Evolutionary conservation across 2,113 vertebrate genomes (phyloP).

Genomic region (Origma solitaria): DNA sequence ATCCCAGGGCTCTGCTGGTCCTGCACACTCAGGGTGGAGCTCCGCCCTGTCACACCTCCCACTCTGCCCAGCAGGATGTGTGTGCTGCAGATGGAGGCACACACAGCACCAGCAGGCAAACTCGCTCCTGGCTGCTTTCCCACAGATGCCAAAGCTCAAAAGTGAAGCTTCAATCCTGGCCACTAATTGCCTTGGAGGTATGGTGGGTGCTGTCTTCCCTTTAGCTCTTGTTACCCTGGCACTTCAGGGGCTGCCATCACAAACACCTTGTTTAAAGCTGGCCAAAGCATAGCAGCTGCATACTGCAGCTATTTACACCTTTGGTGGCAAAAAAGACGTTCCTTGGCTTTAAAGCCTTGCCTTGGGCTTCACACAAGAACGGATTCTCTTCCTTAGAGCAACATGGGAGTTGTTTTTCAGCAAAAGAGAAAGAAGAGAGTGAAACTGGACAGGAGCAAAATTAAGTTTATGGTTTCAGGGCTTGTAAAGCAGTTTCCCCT

Average conservation of each 20-base stretch:
- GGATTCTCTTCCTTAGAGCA: not conserved
- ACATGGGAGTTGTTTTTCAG: not conserved
- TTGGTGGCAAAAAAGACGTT: not conserved
- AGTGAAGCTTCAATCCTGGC: not conserved
- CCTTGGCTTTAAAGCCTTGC: not conserved
- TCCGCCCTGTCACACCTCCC: not conserved
- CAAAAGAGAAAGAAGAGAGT: not conserved
- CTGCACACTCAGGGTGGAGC: not conserved
- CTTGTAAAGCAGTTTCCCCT: not conserved
- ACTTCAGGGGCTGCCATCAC: not conserved
- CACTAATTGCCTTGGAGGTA: not conserved
- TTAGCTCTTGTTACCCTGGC: not conserved
- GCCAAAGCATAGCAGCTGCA: not conserved
- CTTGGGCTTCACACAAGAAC: not conserved
- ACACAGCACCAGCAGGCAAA: not conserved
- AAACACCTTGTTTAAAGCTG: not conserved
- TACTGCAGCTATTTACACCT: not conserved
- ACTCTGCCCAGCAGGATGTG: not conserved
- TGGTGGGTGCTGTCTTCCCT: not conserved
- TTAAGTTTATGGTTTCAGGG: not conserved
- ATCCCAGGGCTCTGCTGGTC: not conserved
- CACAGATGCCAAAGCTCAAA: not conserved
- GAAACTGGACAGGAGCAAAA: not conserved
- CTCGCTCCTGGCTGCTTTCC: not conserved
- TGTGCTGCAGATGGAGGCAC: not conserved